Evolutionary conservation across 2,888 invertebrate species (phyloP), one percentile per base, ranked within the genome.

Genomic region (Sinohyriopsis cumingii): DNA sequence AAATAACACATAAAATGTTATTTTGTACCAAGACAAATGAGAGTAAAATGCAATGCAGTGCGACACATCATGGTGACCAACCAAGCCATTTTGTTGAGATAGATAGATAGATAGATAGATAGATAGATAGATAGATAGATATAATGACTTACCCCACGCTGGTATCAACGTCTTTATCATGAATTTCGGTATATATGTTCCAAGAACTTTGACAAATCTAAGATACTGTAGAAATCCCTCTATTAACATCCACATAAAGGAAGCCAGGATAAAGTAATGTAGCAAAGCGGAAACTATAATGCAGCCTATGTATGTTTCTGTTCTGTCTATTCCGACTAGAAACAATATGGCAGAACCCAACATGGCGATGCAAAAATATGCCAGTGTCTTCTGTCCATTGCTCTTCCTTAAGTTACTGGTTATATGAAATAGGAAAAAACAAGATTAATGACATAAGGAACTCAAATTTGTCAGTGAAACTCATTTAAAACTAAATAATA

Each of bases 191-290:
- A 89, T 85, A 71, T 89, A 88, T 22, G 92, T 91, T 15, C 93
- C 93, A 62, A 94, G 90, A 0, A 94, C 93, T 68, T 92, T 91
- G 1, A 94, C 94, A 82, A 94, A 94, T 75, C 93, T 91, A 69
- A 93, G 91, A 85, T 93, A 94, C 85, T 94, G 94, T 67, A 94
- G 89, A 63, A 93, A 87, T 1, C 93, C 94, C 69, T 94, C 93
- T 63, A 94, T 93, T 22, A 94, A 87, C 94, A 94, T 94, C 94
- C 94, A 94, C 72, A 94, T 88, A 69, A 84, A 84, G 20, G 84
- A 77, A 1, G 78, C 82, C 62, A 83, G 67, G 55, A 94, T 92
- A 25, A 93, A 93, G 86, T 94, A 94, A 82, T 94, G 94, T 57
- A 94, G 86, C 3, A 92, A 79, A 5, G 92, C 92, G 1, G 94